Evolutionary conservation across 1,140 invertebrate genomes (phyloP), one percentile per base, ranked within the genome.

Genomic region (Matsumurasca onukii): DNA sequence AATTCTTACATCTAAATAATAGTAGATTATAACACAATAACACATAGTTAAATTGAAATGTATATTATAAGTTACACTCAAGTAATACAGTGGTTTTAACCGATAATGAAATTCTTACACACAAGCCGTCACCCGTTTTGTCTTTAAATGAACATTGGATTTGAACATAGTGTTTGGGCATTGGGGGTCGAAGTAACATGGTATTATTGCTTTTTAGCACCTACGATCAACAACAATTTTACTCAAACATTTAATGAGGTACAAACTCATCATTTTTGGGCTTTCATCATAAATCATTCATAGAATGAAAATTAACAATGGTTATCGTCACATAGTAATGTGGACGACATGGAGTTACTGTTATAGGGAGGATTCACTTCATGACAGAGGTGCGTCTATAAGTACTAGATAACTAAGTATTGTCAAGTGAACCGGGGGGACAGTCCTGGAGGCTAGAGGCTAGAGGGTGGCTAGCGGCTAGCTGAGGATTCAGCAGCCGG

Each of bases 401-500:
- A 59, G 55, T 59, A 59, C 55, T 52, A 52, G 49, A 52, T 12
- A 59, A 59, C 55, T 59, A 52, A 59, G 34, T 59, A 59, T 59
- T 59, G 55, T 59, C 55, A 24, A 59, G 34, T 59, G 55, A 59
- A 59, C 55, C 55, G 25, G 55, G 15, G 55, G 55, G n/a, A n/a
- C n/a, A 59, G 55, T 59, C 55, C 55, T 9, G 49, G 22, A 52
- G 13, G 12, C 5, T 52, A 20, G 9, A 27, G 55, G 55, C 5
- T 39, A 39, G 5, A 39, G 17, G 34, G 34, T n/a, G n/a, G 20
- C 55, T 59, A 59, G 3, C 24, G 55, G 55, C 24, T 17, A 25
- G 55, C 22, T 25, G 15, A 59, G 5, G n/a, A 31, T 62, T 69
- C 67, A 75, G 68, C 74, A 75, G 34, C 72, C 71, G 31, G 74